Conservation (phyloP, 1,140 invertebrate genomes). For the Radopholus similis region DNA sequence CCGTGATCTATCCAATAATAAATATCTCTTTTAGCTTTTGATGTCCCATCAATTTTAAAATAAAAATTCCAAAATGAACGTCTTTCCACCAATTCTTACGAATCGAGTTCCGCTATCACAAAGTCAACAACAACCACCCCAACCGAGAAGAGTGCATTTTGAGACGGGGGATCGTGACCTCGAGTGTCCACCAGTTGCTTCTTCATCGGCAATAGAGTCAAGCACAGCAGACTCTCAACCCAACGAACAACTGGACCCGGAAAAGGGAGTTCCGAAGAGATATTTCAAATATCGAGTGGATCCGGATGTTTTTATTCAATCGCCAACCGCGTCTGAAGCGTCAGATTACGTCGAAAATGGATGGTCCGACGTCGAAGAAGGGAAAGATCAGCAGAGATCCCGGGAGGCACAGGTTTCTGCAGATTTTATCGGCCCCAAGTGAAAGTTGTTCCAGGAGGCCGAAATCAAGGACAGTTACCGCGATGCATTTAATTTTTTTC, state of each 20-base stretch:
- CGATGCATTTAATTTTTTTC: slow-evolving; percentile 1
- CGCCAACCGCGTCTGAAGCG: background rate
- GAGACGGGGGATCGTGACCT: background rate
- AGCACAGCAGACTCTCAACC: background rate
- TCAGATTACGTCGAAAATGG: slow-evolving; percentile 14
- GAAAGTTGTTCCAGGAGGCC: slow-evolving; percentile 7
- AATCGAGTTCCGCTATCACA: background rate
- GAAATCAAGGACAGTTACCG: slow-evolving; percentile 9
- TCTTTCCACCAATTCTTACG: background rate
- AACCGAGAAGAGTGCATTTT: slow-evolving; percentile 2
- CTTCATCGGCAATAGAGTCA: background rate
- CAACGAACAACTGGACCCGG: background rate
- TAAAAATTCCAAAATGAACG: too few relatives aligned
- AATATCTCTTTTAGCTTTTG: too few relatives aligned
- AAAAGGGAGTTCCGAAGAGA: background rate
- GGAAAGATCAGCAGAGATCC: background rate
- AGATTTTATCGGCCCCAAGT: background rate
- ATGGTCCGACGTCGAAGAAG: slow-evolving; percentile 10
- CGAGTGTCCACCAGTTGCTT: background rate
- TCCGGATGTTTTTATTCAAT: background rate
- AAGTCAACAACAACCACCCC: background rate
- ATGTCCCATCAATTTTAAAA: too few relatives aligned
- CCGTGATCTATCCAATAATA: too few relatives aligned
- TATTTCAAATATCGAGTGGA: background rate
- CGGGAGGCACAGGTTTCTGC: slow-evolving; percentile 2